Evolutionary conservation across 2,888 invertebrate species (phyloP).

Genomic region (Orthosia gothica): DNA sequence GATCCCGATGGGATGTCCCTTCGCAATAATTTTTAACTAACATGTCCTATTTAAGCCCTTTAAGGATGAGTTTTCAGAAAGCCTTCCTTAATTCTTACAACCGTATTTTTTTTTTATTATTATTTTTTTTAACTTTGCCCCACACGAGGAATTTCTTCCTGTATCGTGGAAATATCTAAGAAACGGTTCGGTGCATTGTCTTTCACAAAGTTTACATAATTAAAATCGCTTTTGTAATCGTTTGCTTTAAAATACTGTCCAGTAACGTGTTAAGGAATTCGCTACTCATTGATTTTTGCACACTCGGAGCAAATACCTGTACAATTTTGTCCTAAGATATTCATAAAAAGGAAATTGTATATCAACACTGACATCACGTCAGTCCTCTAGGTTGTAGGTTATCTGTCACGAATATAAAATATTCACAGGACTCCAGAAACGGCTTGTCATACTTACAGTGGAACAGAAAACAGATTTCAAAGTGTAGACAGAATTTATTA

Average conservation of each 20-base stretch:
- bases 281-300: neutral
- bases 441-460: conserved; percentile 7
- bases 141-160: too few species aligned
- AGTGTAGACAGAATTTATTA: conserved; percentile 31
- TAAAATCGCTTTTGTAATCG: neutral
- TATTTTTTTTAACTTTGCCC: too few species aligned
- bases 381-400: neutral
- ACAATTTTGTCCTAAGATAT: neutral
- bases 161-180: too few species aligned
- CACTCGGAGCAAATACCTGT: neutral
- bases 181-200: too few species aligned
- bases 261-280: neutral
- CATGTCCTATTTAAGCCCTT: too few species aligned
- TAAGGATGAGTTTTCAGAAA: too few species aligned
- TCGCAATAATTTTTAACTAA: too few species aligned
- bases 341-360: conserved; percentile 30
- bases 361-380: neutral
- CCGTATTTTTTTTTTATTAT: too few species aligned
- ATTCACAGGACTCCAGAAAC: conserved; percentile 16
- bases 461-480: conserved; percentile 8
- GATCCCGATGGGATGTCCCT: too few species aligned
- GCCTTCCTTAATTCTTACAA: too few species aligned
- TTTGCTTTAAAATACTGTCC: neutral
- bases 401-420: conserved; percentile 17
- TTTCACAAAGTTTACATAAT: too few species aligned